Evolutionary conservation across 2,888 invertebrate species (phyloP).

Genomic region (Eupithecia vulgata): DNA sequence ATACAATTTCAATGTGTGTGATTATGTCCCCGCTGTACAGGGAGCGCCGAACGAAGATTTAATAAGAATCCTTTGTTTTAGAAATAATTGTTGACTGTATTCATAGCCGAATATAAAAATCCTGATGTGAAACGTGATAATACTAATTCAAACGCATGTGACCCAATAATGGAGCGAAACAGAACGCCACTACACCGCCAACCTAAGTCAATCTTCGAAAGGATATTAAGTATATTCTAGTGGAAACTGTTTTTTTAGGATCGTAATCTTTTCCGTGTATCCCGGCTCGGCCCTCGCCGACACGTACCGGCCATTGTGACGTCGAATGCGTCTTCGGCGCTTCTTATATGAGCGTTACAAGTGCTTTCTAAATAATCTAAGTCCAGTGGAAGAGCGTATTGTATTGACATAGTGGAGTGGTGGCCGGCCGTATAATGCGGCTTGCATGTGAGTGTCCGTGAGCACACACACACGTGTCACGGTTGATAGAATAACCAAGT

Average conservation of each 20-base stretch:
- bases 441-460: constrained; percentile 66
- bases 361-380: constrained; percentile 86
- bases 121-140: constrained; percentile 12
- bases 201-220: constrained; percentile 70
- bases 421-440: constrained; percentile 83
- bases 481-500: constrained; percentile 85
- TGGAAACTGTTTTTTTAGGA: constrained; percentile 83
- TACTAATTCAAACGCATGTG: constrained; percentile 26
- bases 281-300: constrained; percentile 75
- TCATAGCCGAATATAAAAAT: neutral
- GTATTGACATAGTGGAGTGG: constrained; percentile 85
- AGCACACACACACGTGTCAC: constrained; percentile 68
- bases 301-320: constrained; percentile 83
- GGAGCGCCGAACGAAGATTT: neutral
- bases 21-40: constrained; percentile 8
- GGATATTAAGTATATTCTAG: constrained; percentile 77
- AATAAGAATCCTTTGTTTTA: neutral
- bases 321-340: constrained; percentile 79
- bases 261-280: constrained; percentile 81
- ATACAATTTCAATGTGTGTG: constrained; percentile 52
- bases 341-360: constrained; percentile 85
- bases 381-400: constrained; percentile 84
- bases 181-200: constrained; percentile 55
- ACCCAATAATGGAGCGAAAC: constrained; percentile 49
- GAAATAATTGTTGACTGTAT: neutral